A percentile compares a stretch with the other conserved stretches of the same genome.
phyloP scores from a whole-genome alignment of 2,113 vertebrate genomes.

The Manacus vitellinus region DNA sequence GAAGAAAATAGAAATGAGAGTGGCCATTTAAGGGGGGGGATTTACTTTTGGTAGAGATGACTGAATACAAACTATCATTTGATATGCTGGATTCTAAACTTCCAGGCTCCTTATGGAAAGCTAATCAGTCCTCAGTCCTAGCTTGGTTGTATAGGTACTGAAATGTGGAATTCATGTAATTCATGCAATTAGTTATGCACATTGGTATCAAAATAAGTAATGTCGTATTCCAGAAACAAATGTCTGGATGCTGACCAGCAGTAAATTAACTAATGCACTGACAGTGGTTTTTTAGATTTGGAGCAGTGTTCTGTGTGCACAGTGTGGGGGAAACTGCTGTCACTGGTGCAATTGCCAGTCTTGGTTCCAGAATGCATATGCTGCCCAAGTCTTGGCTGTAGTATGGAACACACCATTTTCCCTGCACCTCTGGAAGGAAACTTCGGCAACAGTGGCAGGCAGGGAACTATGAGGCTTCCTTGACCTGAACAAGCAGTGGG shows the following conservation, averaged over 20 bases:
- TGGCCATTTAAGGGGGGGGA: rapidly evolving
- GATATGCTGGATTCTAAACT: not conserved
- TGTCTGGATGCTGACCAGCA: not conserved
- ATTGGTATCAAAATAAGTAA: rapidly evolving
- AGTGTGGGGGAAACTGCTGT: not conserved
- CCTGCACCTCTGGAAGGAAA: not conserved
- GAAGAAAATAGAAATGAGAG: not conserved
- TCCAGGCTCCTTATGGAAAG: not conserved
- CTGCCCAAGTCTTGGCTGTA: not conserved
- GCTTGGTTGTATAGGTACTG: not conserved
- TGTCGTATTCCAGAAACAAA: not conserved
- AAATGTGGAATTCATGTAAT: not conserved
- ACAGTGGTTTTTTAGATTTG: not conserved
- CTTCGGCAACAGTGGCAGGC: not conserved
- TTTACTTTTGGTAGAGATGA: not conserved
- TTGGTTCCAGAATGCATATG: not conserved
- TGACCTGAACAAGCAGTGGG: not conserved
- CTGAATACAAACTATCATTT: not conserved
- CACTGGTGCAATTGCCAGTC: not conserved
- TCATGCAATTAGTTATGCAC: not conserved
- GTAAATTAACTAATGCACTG: not conserved
- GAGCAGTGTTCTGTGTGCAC: not conserved
- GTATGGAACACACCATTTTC: not conserved
- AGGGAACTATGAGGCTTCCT: not conserved
- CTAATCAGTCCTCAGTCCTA: not conserved